A percentile compares a stretch with the other conserved stretches of the same genome.
Evolutionary conservation across 2,797 vertebrate genomes (phyloP).

Genomic region (Taenioides sp.): DNA sequence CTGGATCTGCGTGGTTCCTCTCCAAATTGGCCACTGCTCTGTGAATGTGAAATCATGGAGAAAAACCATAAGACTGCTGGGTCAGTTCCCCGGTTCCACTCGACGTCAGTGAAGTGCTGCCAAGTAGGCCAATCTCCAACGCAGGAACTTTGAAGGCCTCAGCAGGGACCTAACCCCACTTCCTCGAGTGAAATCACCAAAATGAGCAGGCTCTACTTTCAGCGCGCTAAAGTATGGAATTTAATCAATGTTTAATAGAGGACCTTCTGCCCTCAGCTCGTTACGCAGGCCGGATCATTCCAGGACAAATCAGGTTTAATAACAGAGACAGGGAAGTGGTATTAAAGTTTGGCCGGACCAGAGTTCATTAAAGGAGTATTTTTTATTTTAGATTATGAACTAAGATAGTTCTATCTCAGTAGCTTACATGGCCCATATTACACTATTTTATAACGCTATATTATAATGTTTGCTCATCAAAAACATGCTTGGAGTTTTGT

Average conservation of each 20-base stretch:
- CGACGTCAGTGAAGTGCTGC: constrained; percentile 52
- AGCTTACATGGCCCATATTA: too few species aligned
- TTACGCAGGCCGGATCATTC: background rate
- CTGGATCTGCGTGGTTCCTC: constrained; percentile 32
- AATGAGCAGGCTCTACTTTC: constrained; percentile 37
- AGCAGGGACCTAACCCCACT: constrained; percentile 34
- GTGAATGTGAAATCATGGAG: constrained; percentile 41
- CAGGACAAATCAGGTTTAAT: background rate
- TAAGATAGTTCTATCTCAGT: too few species aligned
- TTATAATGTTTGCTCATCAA: too few species aligned
- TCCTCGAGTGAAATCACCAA: constrained; percentile 30
- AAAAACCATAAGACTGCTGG: constrained; percentile 40
- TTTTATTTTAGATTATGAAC: too few species aligned
- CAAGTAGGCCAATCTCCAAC: constrained; percentile 46
- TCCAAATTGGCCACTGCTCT: constrained; percentile 44
- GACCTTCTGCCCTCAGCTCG: background rate
- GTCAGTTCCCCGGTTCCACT: constrained; percentile 49
- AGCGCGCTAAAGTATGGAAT: background rate
- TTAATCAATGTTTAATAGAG: constrained; percentile 10
- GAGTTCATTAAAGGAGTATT: background rate
- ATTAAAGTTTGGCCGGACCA: background rate
- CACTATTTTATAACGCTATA: too few species aligned
- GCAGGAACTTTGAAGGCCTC: constrained; percentile 36
- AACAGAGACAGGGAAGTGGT: background rate
- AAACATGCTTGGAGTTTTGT: too few species aligned